Evolutionary conservation across 2,797 vertebrate species (phyloP), one percentile per base, ranked within the genome.

Genomic region (Malacoraja senta): DNA sequence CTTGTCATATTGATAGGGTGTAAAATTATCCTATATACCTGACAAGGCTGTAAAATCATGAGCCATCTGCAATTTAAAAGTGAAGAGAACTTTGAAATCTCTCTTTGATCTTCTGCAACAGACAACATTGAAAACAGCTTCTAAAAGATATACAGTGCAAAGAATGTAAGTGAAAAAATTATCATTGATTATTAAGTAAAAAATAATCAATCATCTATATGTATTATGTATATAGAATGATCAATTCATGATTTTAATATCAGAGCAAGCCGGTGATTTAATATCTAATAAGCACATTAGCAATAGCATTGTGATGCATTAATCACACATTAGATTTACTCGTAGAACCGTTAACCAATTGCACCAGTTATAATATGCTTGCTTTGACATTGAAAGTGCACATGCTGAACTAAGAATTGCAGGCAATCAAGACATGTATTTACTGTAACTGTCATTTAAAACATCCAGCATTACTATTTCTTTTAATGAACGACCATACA

Each of bases 21-120:
- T 88, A 88, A 88, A 88, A 65, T 88, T 88, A 86, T 86, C 63
- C 83, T 19, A 35, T 88, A 68, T 63, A 88, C 63, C 84, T 88
- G 19, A 68, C 84, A 24, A 88, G n/a, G 84, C 63, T 68, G 35
- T 88, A 88, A 88, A 88, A 88, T 88, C 84, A 88, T 88, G 68
- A 88, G 12, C 84, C 32, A 53, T 68, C 61, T 68, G 63, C 63
- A 88, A 68, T 88, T 88, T 68, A 88, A 68, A 35, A 68, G 63
- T 32, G 63, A 88, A 88, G n/a, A 68, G 63, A 65, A 88, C 63
- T n/a, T 63, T 88, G 63, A 68, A 88, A 32, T 68, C 84, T 68
- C 29, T 88, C 29, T 88, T 88, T 68, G 84, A 63, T 88, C n/a
- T 21, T 8, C 19, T 88, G 65, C 61, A 88, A 35, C 63, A 88